Conservation (phyloP, 2,797 vertebrate species). For the Danio aesculapii region DNA sequence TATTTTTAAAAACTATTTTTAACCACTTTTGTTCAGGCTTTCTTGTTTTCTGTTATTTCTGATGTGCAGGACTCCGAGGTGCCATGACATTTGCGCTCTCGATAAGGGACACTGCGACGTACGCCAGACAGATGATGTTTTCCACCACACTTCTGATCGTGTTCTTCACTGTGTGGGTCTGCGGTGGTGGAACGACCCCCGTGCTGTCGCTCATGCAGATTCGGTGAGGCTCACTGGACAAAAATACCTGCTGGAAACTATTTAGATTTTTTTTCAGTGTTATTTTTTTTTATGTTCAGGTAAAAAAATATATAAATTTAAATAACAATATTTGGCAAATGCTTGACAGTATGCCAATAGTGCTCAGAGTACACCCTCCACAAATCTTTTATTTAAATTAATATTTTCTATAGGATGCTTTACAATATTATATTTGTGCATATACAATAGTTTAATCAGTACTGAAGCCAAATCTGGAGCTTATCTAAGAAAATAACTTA, state of each 20-base stretch:
- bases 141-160: conserved; percentile 94
- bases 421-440: too few relatives aligned
- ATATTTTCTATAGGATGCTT: too few relatives aligned
- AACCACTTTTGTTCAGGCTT: too few relatives aligned
- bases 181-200: conserved; percentile 92
- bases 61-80: conserved; percentile 94
- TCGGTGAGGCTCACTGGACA: conserved; percentile 76
- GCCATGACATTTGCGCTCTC: conserved; percentile 98
- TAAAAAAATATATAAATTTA: not conserved
- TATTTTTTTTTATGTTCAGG: not conserved
- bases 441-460: too few relatives aligned
- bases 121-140: conserved; percentile 97
- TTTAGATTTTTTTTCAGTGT: not conserved
- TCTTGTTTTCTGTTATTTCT: too few relatives aligned
- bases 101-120: conserved; percentile 94
- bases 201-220: conserved; percentile 95
- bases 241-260: not conserved
- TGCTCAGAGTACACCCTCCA: too few relatives aligned
- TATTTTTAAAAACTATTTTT: too few relatives aligned
- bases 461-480: too few relatives aligned
- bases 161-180: conserved; percentile 97
- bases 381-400: too few relatives aligned
- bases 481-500: too few relatives aligned
- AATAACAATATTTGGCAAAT: too few relatives aligned
- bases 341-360: too few relatives aligned